These are phyloP conservation scores for Tachina fera DNA, from an alignment of 2,888 invertebrate species.

Conservation along the genomic window DNA sequence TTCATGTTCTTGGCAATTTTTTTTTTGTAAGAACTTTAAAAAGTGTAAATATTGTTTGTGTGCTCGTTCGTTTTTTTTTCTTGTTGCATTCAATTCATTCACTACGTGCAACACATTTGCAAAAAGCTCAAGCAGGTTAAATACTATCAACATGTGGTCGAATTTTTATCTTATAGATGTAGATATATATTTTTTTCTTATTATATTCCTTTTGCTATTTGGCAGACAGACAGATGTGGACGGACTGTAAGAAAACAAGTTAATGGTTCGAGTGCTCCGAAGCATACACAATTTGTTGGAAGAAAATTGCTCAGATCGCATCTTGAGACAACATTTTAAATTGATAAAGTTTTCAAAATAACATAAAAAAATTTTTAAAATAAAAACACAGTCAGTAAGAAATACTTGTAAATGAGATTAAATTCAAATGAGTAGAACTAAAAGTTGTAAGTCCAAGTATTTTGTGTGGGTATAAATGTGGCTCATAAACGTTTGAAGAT, in stretches of 20 bases:
- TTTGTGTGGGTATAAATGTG: not conserved
- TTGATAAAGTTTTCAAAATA: constrained; percentile 47
- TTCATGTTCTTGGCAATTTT: constrained; percentile 1
- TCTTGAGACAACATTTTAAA: constrained; percentile 59
- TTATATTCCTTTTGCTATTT: not conserved
- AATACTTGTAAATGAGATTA: constrained; percentile 43
- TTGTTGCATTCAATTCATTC: constrained; percentile 47
- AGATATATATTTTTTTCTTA: not conserved
- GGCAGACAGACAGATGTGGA: not conserved
- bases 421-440: constrained; percentile 44
- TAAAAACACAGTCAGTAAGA: constrained; percentile 14
- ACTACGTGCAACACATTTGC: constrained; percentile 62
- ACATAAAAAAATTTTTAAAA: not conserved
- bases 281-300: constrained; percentile 53
- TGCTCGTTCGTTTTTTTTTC: too few species aligned
- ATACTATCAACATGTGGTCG: constrained; percentile 70
- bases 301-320: constrained; percentile 55
- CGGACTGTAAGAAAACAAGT: constrained; percentile 40
- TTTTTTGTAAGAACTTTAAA: not conserved
- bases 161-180: constrained; percentile 2
- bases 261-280: constrained; percentile 47
- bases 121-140: constrained; percentile 58
- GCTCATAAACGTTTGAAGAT: not conserved
- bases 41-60: constrained; percentile 53
- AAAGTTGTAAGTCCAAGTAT: constrained; percentile 9